Evolutionary conservation across 2,888 invertebrate species (phyloP).

Genomic region (Andrena praecox): DNA sequence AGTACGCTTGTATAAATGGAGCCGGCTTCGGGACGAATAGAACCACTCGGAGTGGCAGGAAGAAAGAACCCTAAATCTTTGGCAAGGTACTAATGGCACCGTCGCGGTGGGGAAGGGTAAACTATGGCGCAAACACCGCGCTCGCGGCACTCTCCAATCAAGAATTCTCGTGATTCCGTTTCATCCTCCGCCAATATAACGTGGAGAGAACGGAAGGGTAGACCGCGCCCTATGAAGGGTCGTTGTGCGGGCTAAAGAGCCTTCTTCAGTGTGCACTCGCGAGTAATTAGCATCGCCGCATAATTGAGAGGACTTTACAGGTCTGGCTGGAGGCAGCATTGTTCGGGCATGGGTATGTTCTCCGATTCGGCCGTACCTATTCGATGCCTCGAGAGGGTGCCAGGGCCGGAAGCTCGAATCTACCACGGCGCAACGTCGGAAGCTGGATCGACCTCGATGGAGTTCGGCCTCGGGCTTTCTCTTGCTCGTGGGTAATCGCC

Average conservation of each 20-base stretch:
- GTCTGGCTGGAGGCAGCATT: conserved; percentile 73
- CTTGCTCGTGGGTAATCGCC: conserved; percentile 65
- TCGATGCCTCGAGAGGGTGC: conserved; percentile 69
- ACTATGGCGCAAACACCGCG: conserved; percentile 46
- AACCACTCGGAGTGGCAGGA: no score
- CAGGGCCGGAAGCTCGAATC: conserved; percentile 66
- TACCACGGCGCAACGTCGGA: conserved; percentile 63
- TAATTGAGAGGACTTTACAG: conserved; percentile 82
- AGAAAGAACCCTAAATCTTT: neutral
- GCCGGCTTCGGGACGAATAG: neutral
- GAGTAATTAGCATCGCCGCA: conserved; percentile 82
- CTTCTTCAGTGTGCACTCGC: conserved; percentile 73
- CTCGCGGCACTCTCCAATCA: conserved; percentile 42
- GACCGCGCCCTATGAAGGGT: conserved; percentile 48
- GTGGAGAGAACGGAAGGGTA: conserved; percentile 59
- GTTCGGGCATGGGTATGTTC: conserved; percentile 71
- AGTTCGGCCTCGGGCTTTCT: conserved; percentile 58
- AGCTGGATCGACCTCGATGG: conserved; percentile 67
- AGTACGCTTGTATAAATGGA: neutral
- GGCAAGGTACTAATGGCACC: conserved; percentile 26
- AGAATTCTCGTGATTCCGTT: conserved; percentile 63
- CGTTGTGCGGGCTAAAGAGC: conserved; percentile 66
- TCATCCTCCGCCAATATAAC: conserved; percentile 61
- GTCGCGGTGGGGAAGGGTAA: conserved; percentile 28
- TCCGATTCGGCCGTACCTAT: conserved; percentile 68